Conservation (phyloP, 2,888 invertebrate species). For the Drosophila pseudotakahashii region DNA sequence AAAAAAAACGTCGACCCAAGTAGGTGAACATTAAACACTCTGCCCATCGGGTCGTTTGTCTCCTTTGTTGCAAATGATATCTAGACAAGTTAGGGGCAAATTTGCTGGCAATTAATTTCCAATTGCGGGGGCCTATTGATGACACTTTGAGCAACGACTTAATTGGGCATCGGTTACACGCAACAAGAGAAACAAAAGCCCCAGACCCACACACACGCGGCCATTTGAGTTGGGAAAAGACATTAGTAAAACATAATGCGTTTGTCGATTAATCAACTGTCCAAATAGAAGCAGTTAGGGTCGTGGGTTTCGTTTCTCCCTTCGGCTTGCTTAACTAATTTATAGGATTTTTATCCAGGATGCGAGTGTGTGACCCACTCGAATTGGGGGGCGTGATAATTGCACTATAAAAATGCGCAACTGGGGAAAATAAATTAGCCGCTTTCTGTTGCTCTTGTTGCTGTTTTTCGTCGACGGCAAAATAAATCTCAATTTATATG, state of each 20-base stretch:
- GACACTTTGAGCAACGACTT: conserved; percentile 71
- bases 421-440: conserved; percentile 66
- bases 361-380: conserved; percentile 40
- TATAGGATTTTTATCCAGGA: conserved; percentile 69
- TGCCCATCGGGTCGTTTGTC: conserved; percentile 6
- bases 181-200: conserved; percentile 29
- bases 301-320: conserved; percentile 2
- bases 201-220: conserved; percentile 8
- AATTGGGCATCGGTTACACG: conserved; percentile 67
- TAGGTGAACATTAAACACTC: conserved; percentile 8
- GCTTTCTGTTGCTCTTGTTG: conserved; percentile 29
- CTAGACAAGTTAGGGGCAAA: conserved; percentile 42
- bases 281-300: conserved; percentile 50
- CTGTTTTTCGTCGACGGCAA: conserved; percentile 22
- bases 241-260: conserved; percentile 70
- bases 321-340: conserved; percentile 65
- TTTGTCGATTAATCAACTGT: conserved; percentile 74
- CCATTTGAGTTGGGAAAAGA: conserved; percentile 43
- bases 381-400: conserved; percentile 64
- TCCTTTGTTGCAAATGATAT: conserved; percentile 43
- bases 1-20: not conserved
- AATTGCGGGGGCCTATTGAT: conserved; percentile 69
- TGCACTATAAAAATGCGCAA: conserved; percentile 74
- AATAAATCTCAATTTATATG: conserved; percentile 80
- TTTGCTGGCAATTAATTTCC: conserved; percentile 70